Evolutionary conservation across 1,140 invertebrate species (phyloP), one percentile per base, ranked within the genome.

Genomic region (Druon quercuslanigerum): DNA sequence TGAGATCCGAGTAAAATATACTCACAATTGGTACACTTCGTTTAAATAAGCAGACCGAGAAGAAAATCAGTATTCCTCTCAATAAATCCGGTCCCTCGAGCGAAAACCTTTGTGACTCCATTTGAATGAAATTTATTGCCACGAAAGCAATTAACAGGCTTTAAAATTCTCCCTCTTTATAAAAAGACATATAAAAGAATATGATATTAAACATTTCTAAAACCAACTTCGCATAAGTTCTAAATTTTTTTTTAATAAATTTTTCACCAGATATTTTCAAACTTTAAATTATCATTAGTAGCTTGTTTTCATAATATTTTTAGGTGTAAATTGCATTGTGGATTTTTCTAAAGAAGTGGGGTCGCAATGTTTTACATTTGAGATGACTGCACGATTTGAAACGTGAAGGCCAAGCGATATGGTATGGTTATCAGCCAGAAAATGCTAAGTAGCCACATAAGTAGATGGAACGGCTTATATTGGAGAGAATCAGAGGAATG

Each of bases 371-470:
- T 14, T 56, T 56, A 56, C 19, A 56, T 19, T 56, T 8, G 19
- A 16, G 52, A n/a, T n/a, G 19, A 56, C 25, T 33, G 25, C 16
- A 56, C 6, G 5, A 56, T 56, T 16, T 56, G 19, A n/a, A 19
- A n/a, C 16, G 19, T 46, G 40, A 46, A 46, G 40, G 9, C 40
- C 7, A 46, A 46, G 40, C 40, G 40, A 46, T 46, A 46, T 46
- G 9, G 6, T 46, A 46, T 46, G 9, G 6, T 46, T 46, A 80
- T 80, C 77, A 76, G 75, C 72, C 40, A 70, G 54, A 77, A 80
- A 80, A 72, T 73, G 75, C 72, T 80, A 76, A 79, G 57, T 76
- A 74, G 46, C 25, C 71, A 51, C 54, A 56, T 54, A 57, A 33
- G 73, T 72, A 77, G 73, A 52, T 19, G 57, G 40, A 72, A 51